Evolutionary conservation across 2,797 vertebrate genomes (phyloP), one percentile per base, ranked within the genome.

Genomic region (Hemitrygon akajei): DNA sequence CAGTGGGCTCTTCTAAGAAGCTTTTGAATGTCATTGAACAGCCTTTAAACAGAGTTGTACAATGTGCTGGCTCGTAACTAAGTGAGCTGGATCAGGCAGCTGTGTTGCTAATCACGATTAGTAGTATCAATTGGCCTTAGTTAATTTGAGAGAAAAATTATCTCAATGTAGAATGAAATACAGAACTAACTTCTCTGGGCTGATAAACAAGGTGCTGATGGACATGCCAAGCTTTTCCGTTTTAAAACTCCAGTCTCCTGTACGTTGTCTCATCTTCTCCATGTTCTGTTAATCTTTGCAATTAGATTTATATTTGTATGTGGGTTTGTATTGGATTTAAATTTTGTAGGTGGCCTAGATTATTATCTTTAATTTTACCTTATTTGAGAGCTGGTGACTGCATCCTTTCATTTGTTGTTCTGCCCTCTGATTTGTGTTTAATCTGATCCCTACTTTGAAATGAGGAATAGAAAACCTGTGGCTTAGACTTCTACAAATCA

Each of bases 101-200:
- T 94, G 87, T 95, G 94, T 95, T 95, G 93, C 94, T 95, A 95
- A 95, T 95, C 94, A 94, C 95, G 95, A 94, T 95, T 96, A 96
- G 96, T 95, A 96, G 95, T 95, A 94, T 95, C 95, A 94, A 96
- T 96, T 96, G 94, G 93, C 95, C 94, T 94, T 95, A 92, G 95
- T 96, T 96, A 96, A 96, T 96, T 96, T 96, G 95, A 95, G 94
- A 95, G 96, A 96, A 95, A 96, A 96, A 96, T 95, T 96, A 96
- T 96, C 96, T 96, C 95, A 95, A 96, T 96, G 95, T 96, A 95
- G 96, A 96, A 95, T 96, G 94, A 94, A 94, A 96, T 96, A 95
- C 94, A 94, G 87, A 69, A 60, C 82, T 16, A 82, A 76, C n/a
- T 30, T 91, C 94, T 95, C 95, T 94, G 66, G 94, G 94, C 94